Base-by-base conservation (phyloP, 2,888 invertebrate genomes). In the Ecdyonurus torrentis region DNA sequence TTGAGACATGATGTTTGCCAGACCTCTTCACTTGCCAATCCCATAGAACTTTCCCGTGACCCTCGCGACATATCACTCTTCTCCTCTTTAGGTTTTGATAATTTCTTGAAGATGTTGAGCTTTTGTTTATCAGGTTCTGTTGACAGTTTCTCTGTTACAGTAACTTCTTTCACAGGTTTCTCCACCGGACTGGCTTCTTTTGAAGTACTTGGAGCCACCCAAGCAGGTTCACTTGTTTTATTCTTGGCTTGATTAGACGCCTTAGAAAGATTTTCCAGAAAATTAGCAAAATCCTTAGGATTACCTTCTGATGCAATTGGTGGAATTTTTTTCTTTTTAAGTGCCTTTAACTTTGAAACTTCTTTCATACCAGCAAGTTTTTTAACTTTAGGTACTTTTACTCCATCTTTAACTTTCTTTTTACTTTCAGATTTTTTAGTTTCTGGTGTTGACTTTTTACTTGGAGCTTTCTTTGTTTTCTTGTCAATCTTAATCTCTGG, bases 51-150 rank as follows among this genome's bases (percentile, higher is more conserved):
- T 60, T 67, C 67, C 25, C 67, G 61, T 15, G 37, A 37, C 5
- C 15, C 37, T 37, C 37, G 5, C 19, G 65, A 59, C 58, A 55
- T 53, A 52, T 62, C 59, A 23, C 55, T 63, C n/a, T 53, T 58
- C 24, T 83, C 82, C 74, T 86, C 86, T 71, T 83, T 83, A 0
- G 76, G 71, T 67, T 79, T 78, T 65, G 90, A 85, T 72, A 91
- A 89, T 75, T 90, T 89, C 73, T 90, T 91, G 71, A 91, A 88
- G 72, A 91, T 89, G 76, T 89, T 91, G 55, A 90, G 77, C 73
- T 91, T 92, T 74, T 86, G 88, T 74, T 86, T 87, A 72, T 91
- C 89, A 0, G 89, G 89, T 74, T 90, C 90, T 15, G 84, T 85
- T 2, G 84, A 82, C 63, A 91, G 73, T 74, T 86, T 90, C 20